Conservation (phyloP, 2,797 vertebrate species). For the Taeniopygia guttata region DNA sequence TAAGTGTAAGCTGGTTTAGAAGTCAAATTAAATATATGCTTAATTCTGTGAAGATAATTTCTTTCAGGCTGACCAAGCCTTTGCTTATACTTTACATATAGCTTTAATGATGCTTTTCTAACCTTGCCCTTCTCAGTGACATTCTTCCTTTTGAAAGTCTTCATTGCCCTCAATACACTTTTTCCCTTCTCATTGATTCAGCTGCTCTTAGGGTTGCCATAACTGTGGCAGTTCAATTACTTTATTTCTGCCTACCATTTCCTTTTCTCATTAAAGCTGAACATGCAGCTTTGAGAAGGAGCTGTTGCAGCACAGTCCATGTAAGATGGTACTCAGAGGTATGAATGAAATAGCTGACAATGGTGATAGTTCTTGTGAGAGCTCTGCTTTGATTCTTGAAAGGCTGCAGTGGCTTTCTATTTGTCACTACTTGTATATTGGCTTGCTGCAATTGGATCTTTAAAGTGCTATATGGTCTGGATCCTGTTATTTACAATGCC, state of each 20-base stretch:
- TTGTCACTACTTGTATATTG: background rate
- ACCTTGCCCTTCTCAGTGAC: background rate
- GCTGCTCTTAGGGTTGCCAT: background rate
- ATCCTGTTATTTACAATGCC: background rate
- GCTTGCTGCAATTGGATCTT: background rate
- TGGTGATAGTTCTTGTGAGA: background rate
- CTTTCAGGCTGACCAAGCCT: background rate
- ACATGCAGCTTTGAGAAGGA: background rate
- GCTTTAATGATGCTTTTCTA: background rate
- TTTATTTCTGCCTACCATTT: conserved; percentile 10
- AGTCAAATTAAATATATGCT: background rate
- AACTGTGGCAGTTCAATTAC: background rate
- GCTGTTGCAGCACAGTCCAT: background rate
- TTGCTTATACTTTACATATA: background rate
- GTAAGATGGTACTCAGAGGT: background rate
- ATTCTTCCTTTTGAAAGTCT: background rate
- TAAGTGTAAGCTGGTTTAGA: background rate
- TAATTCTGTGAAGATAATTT: background rate
- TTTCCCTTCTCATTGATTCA: background rate
- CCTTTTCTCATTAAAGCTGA: conserved; percentile 31
- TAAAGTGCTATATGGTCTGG: conserved; percentile 14
- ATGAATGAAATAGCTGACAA: conserved; percentile 35
- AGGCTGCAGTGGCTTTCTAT: conserved; percentile 7
- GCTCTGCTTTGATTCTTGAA: background rate
- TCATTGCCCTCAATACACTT: background rate